Conservation (phyloP, 2,797 vertebrate species). For the Pangasius djambal region DNA sequence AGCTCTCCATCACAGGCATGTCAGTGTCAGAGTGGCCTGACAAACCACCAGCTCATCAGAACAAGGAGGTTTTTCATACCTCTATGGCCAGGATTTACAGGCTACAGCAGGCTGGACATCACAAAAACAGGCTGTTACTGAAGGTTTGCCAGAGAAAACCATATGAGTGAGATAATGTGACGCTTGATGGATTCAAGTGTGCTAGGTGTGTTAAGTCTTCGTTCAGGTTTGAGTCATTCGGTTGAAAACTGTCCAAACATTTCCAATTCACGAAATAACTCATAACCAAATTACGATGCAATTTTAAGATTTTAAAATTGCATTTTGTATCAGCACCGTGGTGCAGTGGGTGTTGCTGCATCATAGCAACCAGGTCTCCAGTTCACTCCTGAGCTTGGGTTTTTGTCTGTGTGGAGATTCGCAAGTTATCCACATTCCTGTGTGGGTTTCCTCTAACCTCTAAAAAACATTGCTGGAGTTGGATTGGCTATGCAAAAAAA, state of each 20-base stretch:
- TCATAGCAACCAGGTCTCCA: background rate
- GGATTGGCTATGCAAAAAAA: background rate
- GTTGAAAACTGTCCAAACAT: background rate
- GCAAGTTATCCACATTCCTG: background rate
- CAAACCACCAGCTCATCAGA: conserved; percentile 21
- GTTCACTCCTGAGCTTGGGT: no score
- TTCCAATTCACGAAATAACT: background rate
- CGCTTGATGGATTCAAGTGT: background rate
- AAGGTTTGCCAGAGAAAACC: background rate
- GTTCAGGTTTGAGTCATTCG: background rate
- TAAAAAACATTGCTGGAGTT: background rate
- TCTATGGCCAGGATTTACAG: conserved; percentile 26
- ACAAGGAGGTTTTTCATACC: conserved; percentile 27
- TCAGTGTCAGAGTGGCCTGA: conserved; percentile 34
- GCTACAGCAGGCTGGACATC: background rate
- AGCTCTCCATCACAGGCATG: conserved; percentile 35
- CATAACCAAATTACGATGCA: background rate
- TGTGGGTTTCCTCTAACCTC: background rate
- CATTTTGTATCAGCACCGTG: background rate
- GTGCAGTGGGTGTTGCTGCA: background rate
- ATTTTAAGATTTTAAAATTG: background rate
- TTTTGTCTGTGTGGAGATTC: background rate
- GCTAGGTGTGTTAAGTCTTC: no score
- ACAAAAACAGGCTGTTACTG: conserved; percentile 18
- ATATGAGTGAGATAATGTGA: background rate